Percentiles rank a stretch among this genome's conserved stretches.
Conservation (phyloP, 2,888 invertebrate genomes). For the Drosophila vallismaia region DNA sequence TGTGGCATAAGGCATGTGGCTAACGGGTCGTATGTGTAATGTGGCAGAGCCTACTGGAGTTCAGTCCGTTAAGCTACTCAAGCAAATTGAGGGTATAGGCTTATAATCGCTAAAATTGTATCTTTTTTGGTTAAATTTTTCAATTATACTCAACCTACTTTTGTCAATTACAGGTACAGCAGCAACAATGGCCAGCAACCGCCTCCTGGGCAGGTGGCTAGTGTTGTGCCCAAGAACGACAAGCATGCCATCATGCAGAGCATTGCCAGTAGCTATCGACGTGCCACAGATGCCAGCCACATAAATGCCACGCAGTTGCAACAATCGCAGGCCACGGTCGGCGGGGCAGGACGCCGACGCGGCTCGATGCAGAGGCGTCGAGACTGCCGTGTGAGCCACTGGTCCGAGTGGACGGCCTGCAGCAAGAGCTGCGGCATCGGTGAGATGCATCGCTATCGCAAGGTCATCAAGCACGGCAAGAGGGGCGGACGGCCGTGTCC, state of each 20-base stretch:
- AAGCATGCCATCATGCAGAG: slow-evolving; percentile 89
- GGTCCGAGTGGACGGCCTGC: slow-evolving; percentile 95
- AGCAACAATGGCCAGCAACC: slow-evolving; percentile 72
- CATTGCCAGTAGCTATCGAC: slow-evolving; percentile 87
- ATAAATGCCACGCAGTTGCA: slow-evolving; percentile 1
- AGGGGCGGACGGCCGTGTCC: slow-evolving; percentile 93
- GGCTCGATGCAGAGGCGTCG: slow-evolving; percentile 83
- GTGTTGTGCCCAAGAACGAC: slow-evolving; percentile 85
- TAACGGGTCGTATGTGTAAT: slow-evolving; percentile 70
- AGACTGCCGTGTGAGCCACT: slow-evolving; percentile 93
- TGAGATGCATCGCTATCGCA: slow-evolving; percentile 91
- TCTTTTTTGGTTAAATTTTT: neutral
- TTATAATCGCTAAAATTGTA: slow-evolving; percentile 1
- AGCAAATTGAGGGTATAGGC: neutral
- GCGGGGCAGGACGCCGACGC: slow-evolving; percentile 61
- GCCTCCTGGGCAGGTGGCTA: slow-evolving; percentile 36
- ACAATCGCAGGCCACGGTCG: neutral
- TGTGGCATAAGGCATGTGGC: neutral
- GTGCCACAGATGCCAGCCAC: slow-evolving; percentile 35
- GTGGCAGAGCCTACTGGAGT: slow-evolving; percentile 35
- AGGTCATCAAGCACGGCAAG: slow-evolving; percentile 90
- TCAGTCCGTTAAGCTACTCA: slow-evolving; percentile 19
- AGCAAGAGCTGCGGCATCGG: slow-evolving; percentile 96
- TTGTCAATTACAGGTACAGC: slow-evolving; percentile 54
- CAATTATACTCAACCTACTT: neutral